Evolutionary conservation across 1,140 invertebrate genomes (phyloP).

Genomic region (Dufourea novaeangliae): DNA sequence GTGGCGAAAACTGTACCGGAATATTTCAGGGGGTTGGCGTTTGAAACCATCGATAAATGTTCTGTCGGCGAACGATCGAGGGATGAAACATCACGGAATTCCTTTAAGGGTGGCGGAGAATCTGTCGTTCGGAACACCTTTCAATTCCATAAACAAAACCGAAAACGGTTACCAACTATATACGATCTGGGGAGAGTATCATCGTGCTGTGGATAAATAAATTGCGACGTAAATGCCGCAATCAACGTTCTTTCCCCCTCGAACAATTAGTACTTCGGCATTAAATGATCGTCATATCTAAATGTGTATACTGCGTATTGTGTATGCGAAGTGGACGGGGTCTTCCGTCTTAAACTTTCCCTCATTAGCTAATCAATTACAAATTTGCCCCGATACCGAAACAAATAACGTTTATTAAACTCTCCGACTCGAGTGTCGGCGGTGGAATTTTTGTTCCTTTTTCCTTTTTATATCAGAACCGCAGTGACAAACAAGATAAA

Average conservation of each 20-base stretch:
- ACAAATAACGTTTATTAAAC: constrained; percentile 31
- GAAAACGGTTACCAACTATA: neutral
- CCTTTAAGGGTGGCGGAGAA: neutral
- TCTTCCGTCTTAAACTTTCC: neutral
- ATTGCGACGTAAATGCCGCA: constrained; percentile 7
- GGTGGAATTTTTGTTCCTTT: constrained; percentile 1
- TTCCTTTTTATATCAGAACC: constrained; percentile 4
- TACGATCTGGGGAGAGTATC: neutral
- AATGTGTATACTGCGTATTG: constrained; percentile 19
- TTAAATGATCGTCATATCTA: constrained; percentile 22
- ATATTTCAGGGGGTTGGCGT: neutral
- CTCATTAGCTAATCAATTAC: constrained; percentile 51
- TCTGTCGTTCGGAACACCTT: too few relatives aligned
- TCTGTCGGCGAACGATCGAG: neutral
- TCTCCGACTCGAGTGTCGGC: constrained; percentile 5
- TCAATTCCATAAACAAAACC: too few relatives aligned
- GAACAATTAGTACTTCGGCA: constrained; percentile 11
- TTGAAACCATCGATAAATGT: neutral
- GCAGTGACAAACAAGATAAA: constrained; percentile 46
- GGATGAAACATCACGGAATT: neutral
- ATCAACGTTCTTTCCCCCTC: constrained; percentile 17
- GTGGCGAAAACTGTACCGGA: constrained; percentile 11
- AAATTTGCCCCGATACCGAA: constrained; percentile 34
- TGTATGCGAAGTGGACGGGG: neutral
- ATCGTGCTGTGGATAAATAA: neutral